A percentile compares a stretch with the other conserved stretches of the same genome.
Evolutionary conservation across 1,140 invertebrate species (phyloP).

Genomic region (Drosophila leontia): DNA sequence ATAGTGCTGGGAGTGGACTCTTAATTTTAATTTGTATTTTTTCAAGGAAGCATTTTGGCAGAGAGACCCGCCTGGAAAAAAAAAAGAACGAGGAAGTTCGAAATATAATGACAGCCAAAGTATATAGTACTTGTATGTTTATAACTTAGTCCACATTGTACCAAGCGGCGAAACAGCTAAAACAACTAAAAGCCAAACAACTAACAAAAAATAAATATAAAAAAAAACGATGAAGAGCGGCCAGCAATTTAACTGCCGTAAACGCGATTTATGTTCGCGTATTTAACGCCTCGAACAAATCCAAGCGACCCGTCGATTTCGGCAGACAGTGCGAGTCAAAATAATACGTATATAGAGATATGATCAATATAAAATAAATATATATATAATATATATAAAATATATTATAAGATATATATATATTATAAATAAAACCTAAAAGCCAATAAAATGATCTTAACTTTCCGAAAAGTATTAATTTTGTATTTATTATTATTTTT

Average conservation of each 20-base stretch:
- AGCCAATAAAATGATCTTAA: too few species aligned
- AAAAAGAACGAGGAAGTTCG: slow-evolving; percentile 42
- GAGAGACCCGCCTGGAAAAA: neutral
- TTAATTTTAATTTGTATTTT: neutral
- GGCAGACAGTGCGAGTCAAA: slow-evolving; percentile 7
- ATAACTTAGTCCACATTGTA: slow-evolving; percentile 31
- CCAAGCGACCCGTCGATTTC: slow-evolving; percentile 19
- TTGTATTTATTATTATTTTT: too few species aligned
- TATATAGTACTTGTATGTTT: slow-evolving; percentile 19
- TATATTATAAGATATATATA: neutral
- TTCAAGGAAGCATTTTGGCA: slow-evolving; percentile 12
- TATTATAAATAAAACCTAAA: neutral
- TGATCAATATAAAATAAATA: neutral
- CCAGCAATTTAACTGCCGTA: slow-evolving; percentile 65
- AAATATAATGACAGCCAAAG: slow-evolving; percentile 10
- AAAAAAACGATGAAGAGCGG: slow-evolving; percentile 21
- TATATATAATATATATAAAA: too few species aligned
- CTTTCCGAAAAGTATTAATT: too few species aligned
- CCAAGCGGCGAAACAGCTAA: slow-evolving; percentile 27
- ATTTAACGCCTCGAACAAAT: slow-evolving; percentile 62
- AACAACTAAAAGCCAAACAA: slow-evolving; percentile 29
- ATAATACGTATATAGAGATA: neutral
- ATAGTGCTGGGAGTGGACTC: neutral
- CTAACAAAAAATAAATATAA: slow-evolving; percentile 12
- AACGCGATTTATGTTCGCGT: slow-evolving; percentile 68